Evolutionary conservation across 2,888 invertebrate genomes (phyloP).

Genomic region (Spilarctia lutea): DNA sequence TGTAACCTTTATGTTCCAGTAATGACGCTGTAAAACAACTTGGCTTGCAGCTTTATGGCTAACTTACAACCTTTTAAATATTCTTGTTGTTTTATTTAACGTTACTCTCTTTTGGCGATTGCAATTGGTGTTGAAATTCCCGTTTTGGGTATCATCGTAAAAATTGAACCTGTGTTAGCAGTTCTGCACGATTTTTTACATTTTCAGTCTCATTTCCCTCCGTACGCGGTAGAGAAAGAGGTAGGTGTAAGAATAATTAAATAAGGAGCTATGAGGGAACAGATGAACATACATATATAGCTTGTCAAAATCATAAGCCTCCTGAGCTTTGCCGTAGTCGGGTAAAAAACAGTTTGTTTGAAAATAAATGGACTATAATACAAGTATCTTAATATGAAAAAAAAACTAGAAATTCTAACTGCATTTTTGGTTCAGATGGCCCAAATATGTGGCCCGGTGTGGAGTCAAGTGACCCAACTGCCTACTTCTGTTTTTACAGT

Average conservation of each 20-base stretch:
- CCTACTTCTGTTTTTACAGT: not conserved
- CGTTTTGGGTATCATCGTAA: not conserved
- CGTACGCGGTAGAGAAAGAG: not conserved
- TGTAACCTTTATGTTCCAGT: slow-evolving; percentile 41
- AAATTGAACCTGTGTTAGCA: not conserved
- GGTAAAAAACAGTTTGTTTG: too few species aligned
- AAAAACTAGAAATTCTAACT: too few species aligned
- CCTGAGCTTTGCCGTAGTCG: too few species aligned
- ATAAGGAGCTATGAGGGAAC: too few species aligned
- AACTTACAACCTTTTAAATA: slow-evolving; percentile 43
- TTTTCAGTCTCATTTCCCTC: rapidly evolving
- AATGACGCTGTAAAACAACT: slow-evolving; percentile 44
- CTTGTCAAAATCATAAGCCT: too few species aligned
- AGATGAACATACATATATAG: too few species aligned
- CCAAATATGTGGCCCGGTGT: too few species aligned
- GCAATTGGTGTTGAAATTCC: slow-evolving; percentile 16
- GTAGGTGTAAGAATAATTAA: too few species aligned
- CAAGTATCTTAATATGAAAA: too few species aligned
- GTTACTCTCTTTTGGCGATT: slow-evolving; percentile 30
- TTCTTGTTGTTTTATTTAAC: slow-evolving; percentile 29
- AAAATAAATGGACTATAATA: too few species aligned
- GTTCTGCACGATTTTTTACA: not conserved
- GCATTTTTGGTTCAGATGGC: too few species aligned
- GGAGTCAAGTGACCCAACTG: too few species aligned
- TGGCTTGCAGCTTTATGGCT: slow-evolving; percentile 30